A percentile compares a stretch with the other conserved stretches of the same genome.
Conservation (phyloP, 2,888 invertebrate genomes). For the Sturmia bella region DNA sequence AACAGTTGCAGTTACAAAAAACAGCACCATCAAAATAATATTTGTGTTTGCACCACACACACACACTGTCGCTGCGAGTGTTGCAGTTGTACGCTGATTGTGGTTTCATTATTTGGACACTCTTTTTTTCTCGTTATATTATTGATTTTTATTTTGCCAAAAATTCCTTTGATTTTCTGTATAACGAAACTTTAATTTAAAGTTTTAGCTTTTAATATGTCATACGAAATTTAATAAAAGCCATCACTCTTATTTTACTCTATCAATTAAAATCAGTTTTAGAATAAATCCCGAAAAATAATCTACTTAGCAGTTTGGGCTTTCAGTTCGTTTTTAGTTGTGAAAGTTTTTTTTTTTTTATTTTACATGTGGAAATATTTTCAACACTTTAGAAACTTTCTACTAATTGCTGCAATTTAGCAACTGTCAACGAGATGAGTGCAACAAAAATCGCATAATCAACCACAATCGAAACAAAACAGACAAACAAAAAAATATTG, state of each 20-base stretch:
- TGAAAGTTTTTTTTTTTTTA: slow-evolving; percentile 5
- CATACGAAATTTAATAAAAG: slow-evolving; percentile 44
- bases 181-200: not conserved
- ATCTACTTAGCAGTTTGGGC: not conserved
- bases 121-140: not conserved
- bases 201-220: not conserved
- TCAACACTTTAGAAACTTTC: slow-evolving; percentile 56
- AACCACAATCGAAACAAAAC: slow-evolving; percentile 61
- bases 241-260: slow-evolving; percentile 58
- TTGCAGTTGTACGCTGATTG: slow-evolving; percentile 38
- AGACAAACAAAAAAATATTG: slow-evolving; percentile 37
- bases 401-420: slow-evolving; percentile 68
- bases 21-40: slow-evolving; percentile 10
- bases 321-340: not conserved
- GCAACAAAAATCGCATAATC: slow-evolving; percentile 67
- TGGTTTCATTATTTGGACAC: slow-evolving; percentile 51
- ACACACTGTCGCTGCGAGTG: slow-evolving; percentile 3
- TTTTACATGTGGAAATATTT: slow-evolving; percentile 46
- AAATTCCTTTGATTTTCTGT: not conserved
- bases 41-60: slow-evolving; percentile 24
- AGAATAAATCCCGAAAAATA: slow-evolving; percentile 23
- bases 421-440: slow-evolving; percentile 69
- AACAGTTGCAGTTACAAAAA: slow-evolving; percentile 52
- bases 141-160: not conserved
- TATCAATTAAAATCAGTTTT: slow-evolving; percentile 65